Conservation (phyloP, 2,797 vertebrate species). For the Argyrosomus regius region DNA sequence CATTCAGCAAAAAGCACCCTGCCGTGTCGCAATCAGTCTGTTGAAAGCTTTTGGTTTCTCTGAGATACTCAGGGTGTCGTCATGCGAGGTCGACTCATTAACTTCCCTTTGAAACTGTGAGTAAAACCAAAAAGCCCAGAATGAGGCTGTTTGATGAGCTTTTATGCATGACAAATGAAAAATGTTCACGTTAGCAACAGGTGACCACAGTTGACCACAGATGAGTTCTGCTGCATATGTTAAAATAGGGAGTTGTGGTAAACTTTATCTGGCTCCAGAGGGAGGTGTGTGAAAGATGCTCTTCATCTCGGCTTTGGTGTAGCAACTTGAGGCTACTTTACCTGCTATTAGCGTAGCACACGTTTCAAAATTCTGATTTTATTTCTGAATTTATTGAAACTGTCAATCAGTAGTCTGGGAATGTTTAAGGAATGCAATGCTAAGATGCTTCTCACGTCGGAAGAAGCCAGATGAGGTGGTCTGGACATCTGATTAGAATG, state of each 20-base stretch:
- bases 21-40: conserved; percentile 16
- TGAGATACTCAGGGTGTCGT: background rate
- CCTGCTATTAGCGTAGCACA: too few species aligned
- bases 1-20: background rate
- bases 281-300: too few species aligned
- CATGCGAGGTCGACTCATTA: background rate
- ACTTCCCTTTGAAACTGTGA: background rate
- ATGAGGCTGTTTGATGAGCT: background rate
- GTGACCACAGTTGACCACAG: too few species aligned
- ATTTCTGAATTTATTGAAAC: background rate
- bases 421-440: too few species aligned
- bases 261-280: too few species aligned
- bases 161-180: conserved; percentile 1
- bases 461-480: too few species aligned
- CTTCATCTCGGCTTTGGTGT: too few species aligned
- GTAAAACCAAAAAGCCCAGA: background rate
- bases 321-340: background rate
- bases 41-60: conserved; percentile 13
- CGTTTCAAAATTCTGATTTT: too few species aligned
- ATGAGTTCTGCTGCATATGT: too few species aligned
- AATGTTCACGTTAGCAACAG: background rate
- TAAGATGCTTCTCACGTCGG: too few species aligned
- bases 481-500: too few species aligned
- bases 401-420: background rate
- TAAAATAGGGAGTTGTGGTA: too few species aligned